Percentiles rank a stretch among this genome's conserved stretches.
Conservation (phyloP, 2,113 vertebrate species). For the Centropus unirufus region DNA sequence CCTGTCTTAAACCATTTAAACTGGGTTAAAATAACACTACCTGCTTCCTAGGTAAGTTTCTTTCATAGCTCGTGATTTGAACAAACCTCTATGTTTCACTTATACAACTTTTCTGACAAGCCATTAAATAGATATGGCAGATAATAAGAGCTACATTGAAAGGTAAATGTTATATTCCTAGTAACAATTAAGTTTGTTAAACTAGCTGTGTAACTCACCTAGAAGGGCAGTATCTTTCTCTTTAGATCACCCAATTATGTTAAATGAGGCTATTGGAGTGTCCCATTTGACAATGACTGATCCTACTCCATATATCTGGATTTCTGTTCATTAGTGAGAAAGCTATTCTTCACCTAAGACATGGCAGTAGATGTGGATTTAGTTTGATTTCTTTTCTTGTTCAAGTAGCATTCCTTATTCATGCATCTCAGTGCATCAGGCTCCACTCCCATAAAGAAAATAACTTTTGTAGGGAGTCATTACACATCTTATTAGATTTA, state of each 20-base stretch:
- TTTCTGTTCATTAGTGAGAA: neutral
- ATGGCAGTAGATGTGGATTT: neutral
- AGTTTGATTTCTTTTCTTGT: neutral
- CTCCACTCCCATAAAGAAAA: neutral
- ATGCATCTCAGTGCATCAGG: neutral
- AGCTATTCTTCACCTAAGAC: neutral
- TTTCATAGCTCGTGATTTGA: neutral
- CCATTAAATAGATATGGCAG: neutral
- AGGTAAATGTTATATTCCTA: neutral
- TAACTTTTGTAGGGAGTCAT: neutral
- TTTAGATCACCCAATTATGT: neutral
- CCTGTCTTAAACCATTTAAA: neutral
- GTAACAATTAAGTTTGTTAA: neutral
- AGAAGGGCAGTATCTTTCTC: neutral
- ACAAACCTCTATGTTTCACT: neutral
- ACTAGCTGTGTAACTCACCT: neutral
- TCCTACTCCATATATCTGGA: neutral
- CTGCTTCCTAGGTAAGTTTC: neutral
- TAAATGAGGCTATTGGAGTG: neutral
- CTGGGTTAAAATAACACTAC: neutral
- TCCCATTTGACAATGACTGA: accelerated
- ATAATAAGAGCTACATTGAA: neutral
- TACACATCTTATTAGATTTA: neutral
- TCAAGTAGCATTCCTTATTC: neutral
- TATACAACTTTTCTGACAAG: neutral